These are phyloP conservation scores for Caenorhabditis brenneri DNA, from an alignment of 1,140 invertebrate genomes.

Conservation along the genomic window DNA sequence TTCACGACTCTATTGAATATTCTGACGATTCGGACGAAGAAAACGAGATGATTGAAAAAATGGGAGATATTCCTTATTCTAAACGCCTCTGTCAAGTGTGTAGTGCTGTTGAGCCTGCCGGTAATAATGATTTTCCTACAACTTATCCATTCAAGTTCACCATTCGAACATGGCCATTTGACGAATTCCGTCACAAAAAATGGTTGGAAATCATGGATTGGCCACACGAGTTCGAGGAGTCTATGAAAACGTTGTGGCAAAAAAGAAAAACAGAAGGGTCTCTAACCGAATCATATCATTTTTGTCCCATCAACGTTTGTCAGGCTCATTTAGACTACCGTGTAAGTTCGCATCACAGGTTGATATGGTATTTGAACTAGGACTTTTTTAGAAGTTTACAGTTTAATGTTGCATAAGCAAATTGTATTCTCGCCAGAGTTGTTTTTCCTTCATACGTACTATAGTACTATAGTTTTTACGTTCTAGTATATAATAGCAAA, in stretches of 20 bases:
- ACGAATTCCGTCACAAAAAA: slow-evolving; percentile 35
- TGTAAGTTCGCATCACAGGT: not conserved
- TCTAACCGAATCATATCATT: not conserved
- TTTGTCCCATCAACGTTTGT: slow-evolving; percentile 32
- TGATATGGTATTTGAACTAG: no score
- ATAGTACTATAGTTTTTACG: no score
- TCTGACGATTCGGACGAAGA: slow-evolving; percentile 44
- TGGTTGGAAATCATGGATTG: slow-evolving; percentile 47
- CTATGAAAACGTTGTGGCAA: slow-evolving; percentile 28
- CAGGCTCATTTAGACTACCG: slow-evolving; percentile 35
- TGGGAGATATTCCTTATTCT: not conserved
- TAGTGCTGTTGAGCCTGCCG: not conserved
- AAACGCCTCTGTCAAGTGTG: slow-evolving; percentile 25
- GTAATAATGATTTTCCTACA: not conserved
- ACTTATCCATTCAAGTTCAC: slow-evolving; percentile 7
- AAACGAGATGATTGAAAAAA: slow-evolving; percentile 15
- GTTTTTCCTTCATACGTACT: no score
- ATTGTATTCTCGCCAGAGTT: no score
- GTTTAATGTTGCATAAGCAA: no score
- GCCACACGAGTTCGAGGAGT: slow-evolving; percentile 16
- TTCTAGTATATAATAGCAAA: no score
- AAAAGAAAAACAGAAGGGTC: not conserved
- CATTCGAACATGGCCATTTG: slow-evolving; percentile 41
- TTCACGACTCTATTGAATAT: not conserved
- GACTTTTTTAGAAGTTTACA: no score